Base-by-base conservation (phyloP, 37 sponge, comb jelly and placozoan species). In the Cliona cf. orientalis region DNA sequence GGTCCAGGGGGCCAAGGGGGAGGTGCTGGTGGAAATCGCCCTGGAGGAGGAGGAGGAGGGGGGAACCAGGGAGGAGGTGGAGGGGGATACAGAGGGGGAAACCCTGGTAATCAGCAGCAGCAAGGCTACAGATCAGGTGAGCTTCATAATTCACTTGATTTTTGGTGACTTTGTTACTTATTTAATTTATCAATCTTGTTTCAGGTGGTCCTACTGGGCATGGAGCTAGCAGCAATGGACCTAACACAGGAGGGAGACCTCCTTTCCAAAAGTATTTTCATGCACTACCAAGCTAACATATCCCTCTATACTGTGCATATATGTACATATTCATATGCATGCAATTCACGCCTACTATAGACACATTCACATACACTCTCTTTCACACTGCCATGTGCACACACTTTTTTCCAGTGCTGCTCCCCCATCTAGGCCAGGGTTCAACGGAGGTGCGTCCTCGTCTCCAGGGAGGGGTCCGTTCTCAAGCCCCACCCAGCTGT, bases 381-480 rank as follows among this genome's bases (percentile, higher is more conserved):
- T 11, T 23, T 41, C 38, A 7, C 69, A 49, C 55, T 19, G 14
- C 11, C 55, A 49, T 19, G 17, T 17, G 17, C 55, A 19, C 1
- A n/a, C n/a, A n/a, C n/a, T n/a, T n/a, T n/a, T n/a, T n/a, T n/a
- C n/a, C 53, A 82, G 72, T 42, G 73, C 82, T 59, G 64, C 64
- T 32, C 82, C 82, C 17, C 82, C 82, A 3, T 46, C 40, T 42
- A 32, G 82, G 44, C 82, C 82, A 22, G 72, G 49, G 9, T 72
- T 82, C n/a, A 64, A 72, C 38, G 56, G 31, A n/a, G 29, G 28
- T 25, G 25, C 23, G 17, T 12, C 4, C 40, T 58, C 60, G 3
- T 22, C 40, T 40, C 41, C 14, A 1, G 68, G 75, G 0, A 34
- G 74, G 12, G 73, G 36, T 5, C 12, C 26, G 7, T 5, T 32